Base-by-base conservation (phyloP, 2,888 invertebrate species). In the Blera fallax region DNA sequence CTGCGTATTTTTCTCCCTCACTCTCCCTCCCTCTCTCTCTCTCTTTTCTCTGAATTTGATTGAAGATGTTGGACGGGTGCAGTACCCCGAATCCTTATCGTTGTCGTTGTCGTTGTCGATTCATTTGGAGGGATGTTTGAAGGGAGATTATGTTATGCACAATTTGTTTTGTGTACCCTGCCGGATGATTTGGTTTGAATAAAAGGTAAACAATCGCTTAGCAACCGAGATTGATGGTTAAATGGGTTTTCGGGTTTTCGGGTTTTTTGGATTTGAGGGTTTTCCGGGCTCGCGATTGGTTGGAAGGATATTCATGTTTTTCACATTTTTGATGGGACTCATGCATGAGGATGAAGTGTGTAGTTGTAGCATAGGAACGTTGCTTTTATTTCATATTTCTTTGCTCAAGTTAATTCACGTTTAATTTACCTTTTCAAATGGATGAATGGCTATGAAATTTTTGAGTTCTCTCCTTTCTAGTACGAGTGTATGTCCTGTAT, bases 141-240 rank as follows among this genome's bases (percentile, higher is more conserved):
- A 54, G 43, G 45, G 45, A 56, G 83, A 79, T 83, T 83, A 60
- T 83, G 73, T 56, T 79, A 73, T 84, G 83, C 79, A 79, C 83
- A 84, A 84, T 84, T 83, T 72, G 54, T 73, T 83, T 56, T 73
- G 83, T 84, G 72, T 67, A 73, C 40, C 62, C 79, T 79, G 79
- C 48, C 69, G 62, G 73, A 84, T 84, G 79, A 84, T 84, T 84
- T 79, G 56, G 52, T 64, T 56, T 65, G 45, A 27, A 60, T 43
- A 74, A 64, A 74, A 64, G 65, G 74, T 65, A 56, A 74, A 74
- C 74, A 74, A 74, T 65, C 64, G 64, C 64, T 56, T 54, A 45
- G 74, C 56, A 74, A 65, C 73, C 62, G 73, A 62, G 56, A 64
- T 74, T 74, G 74, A 74, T 65, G 74, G 64, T 34, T 54, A 32